Evolutionary conservation across 2,797 vertebrate species (phyloP).

Genomic region (Syndactyla subalaris): DNA sequence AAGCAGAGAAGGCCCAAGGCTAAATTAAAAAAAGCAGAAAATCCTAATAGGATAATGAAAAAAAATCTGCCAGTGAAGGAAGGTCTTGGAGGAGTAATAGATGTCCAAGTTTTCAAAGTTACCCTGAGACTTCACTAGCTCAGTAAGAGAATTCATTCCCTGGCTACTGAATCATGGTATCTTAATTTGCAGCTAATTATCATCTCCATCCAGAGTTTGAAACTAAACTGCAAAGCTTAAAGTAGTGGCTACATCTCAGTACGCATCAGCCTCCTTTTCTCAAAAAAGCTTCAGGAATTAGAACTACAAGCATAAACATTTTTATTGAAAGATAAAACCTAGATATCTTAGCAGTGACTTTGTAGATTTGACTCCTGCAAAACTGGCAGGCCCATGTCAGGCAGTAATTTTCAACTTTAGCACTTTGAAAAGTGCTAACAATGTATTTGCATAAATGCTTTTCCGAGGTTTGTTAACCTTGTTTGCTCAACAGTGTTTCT

Average conservation of each 20-base stretch:
- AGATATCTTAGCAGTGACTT: constrained; percentile 38
- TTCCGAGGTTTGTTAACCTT: constrained; percentile 75
- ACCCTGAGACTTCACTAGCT: neutral
- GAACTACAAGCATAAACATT: constrained; percentile 22
- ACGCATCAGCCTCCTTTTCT: neutral
- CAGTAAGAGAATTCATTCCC: neutral
- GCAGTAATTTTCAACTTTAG: constrained; percentile 52
- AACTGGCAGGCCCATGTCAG: constrained; percentile 32
- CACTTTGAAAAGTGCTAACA: constrained; percentile 60
- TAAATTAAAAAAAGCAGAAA: neutral
- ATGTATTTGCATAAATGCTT: constrained; percentile 50
- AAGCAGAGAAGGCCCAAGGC: neutral
- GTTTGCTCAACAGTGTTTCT: constrained; percentile 68
- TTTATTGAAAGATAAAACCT: constrained; percentile 37
- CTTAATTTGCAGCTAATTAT: neutral
- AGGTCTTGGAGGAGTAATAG: neutral
- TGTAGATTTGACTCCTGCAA: constrained; percentile 26
- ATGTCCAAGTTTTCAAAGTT: neutral
- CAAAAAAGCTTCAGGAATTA: constrained; percentile 22
- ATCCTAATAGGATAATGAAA: neutral
- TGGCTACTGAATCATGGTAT: neutral
- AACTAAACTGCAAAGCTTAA: constrained; percentile 19
- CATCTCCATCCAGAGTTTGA: neutral
- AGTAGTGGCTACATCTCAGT: constrained; percentile 13
- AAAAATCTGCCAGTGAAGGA: neutral